These are phyloP conservation scores for Zelleria hepariella DNA, from an alignment of 2,888 invertebrate species.

Conservation along the genomic window DNA sequence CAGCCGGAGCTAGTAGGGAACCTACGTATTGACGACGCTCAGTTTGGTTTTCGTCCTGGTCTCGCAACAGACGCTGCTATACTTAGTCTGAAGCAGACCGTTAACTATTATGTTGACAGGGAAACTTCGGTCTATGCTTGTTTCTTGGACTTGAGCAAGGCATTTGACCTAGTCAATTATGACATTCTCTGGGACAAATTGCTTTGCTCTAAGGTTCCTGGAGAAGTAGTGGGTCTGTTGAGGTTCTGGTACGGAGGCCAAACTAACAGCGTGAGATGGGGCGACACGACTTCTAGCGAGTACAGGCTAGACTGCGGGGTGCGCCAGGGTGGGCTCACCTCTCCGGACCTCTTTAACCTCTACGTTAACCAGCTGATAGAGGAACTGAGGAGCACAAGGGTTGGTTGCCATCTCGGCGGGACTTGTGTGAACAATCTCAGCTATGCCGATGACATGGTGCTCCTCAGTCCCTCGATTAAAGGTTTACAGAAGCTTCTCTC, in stretches of 20 bases:
- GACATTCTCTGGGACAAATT: conserved; percentile 15
- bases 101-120: conserved; percentile 7
- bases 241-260: conserved; percentile 11
- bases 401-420: neutral
- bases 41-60: conserved; percentile 17
- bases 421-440: neutral
- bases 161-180: conserved; percentile 17
- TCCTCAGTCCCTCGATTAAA: too few relatives aligned
- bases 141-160: conserved; percentile 14
- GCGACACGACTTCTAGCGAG: conserved; percentile 10
- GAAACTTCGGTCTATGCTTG: conserved; percentile 12
- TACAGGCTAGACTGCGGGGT: conserved; percentile 16
- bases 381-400: neutral
- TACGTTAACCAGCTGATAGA: conserved; percentile 10
- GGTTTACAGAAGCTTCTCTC: neutral
- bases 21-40: conserved; percentile 12
- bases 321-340: conserved; percentile 15
- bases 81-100: conserved; percentile 12
- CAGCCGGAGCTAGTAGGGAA: conserved; percentile 8
- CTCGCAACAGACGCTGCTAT: conserved; percentile 16
- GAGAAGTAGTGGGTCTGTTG: conserved; percentile 6
- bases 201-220: conserved; percentile 8
- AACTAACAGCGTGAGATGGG: conserved; percentile 12
- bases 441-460: neutral
- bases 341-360: conserved; percentile 14